A percentile compares a stretch with the other conserved stretches of the same genome.
These are phyloP conservation scores for Hyla sarda DNA, from an alignment of 2,113 vertebrate species.

Conservation along the genomic window DNA sequence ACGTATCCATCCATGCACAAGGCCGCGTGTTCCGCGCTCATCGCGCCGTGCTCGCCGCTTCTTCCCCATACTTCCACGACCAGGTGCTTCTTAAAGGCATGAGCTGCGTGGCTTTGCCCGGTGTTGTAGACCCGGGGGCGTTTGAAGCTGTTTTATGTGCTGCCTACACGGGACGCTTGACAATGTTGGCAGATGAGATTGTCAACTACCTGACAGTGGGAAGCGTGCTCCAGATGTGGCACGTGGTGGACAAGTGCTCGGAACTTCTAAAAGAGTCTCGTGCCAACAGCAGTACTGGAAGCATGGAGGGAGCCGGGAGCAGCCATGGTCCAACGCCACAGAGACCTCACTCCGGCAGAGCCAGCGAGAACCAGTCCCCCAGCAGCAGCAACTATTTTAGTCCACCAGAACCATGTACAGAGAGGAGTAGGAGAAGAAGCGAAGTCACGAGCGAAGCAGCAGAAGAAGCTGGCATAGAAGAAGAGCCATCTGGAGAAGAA, in stretches of 20 bases:
- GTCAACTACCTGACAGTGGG: slow-evolving; percentile 94
- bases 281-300: slow-evolving; percentile 42
- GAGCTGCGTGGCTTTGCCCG: slow-evolving; percentile 85
- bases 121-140: slow-evolving; percentile 87
- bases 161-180: slow-evolving; percentile 87
- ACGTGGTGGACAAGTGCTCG: slow-evolving; percentile 94
- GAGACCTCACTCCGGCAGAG: slow-evolving; percentile 70
- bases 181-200: slow-evolving; percentile 86
- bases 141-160: slow-evolving; percentile 89
- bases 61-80: slow-evolving; percentile 85
- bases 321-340: slow-evolving; percentile 63
- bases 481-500: slow-evolving; percentile 60
- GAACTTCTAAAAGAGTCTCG: slow-evolving; percentile 84
- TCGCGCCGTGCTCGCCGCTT: slow-evolving; percentile 81
- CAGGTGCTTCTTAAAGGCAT: slow-evolving; percentile 92
- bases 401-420: slow-evolving; percentile 70
- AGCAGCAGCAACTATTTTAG: slow-evolving; percentile 93
- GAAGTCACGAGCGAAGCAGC: slow-evolving; percentile 67
- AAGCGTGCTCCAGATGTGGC: slow-evolving; percentile 96
- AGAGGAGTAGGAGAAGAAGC: slow-evolving; percentile 70
- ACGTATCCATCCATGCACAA: slow-evolving; percentile 83
- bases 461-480: slow-evolving; percentile 67
- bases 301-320: slow-evolving; percentile 51
- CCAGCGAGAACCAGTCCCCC: slow-evolving; percentile 86
- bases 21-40: slow-evolving; percentile 82